Conservation (phyloP, 2,113 vertebrate genomes). For the Macquaria australasica region DNA sequence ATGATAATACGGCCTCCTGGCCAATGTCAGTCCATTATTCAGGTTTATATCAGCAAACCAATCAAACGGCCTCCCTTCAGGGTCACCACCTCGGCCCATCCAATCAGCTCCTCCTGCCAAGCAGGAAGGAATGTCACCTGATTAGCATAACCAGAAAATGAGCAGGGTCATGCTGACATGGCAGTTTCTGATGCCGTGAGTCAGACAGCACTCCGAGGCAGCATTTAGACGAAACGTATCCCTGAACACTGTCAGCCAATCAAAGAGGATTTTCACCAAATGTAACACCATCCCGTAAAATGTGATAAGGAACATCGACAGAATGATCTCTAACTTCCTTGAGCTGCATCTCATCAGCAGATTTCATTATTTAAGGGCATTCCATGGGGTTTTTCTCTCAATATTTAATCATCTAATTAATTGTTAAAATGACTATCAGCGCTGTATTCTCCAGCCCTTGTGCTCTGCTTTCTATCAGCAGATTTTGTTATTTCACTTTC, state of each 20-base stretch:
- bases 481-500: slow-evolving; percentile 47
- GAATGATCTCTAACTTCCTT: slow-evolving; percentile 37
- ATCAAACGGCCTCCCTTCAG: slow-evolving; percentile 72
- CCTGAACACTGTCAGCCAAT: slow-evolving; percentile 32
- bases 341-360: slow-evolving; percentile 46
- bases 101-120: slow-evolving; percentile 75
- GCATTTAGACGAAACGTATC: slow-evolving; percentile 22
- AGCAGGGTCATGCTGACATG: slow-evolving; percentile 60
- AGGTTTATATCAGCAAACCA: slow-evolving; percentile 72
- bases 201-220: slow-evolving; percentile 12
- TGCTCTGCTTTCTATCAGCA: slow-evolving; percentile 55
- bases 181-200: slow-evolving; percentile 39
- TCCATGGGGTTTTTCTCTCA: slow-evolving; percentile 54
- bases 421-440: slow-evolving; percentile 65
- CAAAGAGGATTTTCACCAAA: slow-evolving; percentile 28
- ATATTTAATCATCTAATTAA: slow-evolving; percentile 70
- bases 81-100: slow-evolving; percentile 75
- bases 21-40: slow-evolving; percentile 70
- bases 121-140: slow-evolving; percentile 63
- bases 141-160: slow-evolving; percentile 73
- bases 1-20: slow-evolving; percentile 54
- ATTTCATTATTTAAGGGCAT: slow-evolving; percentile 62
- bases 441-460: slow-evolving; percentile 34
- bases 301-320: slow-evolving; percentile 13
- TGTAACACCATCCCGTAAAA: slow-evolving; percentile 14